Conservation (phyloP, 1,140 invertebrate genomes). For the Drosophila kepulauana region DNA sequence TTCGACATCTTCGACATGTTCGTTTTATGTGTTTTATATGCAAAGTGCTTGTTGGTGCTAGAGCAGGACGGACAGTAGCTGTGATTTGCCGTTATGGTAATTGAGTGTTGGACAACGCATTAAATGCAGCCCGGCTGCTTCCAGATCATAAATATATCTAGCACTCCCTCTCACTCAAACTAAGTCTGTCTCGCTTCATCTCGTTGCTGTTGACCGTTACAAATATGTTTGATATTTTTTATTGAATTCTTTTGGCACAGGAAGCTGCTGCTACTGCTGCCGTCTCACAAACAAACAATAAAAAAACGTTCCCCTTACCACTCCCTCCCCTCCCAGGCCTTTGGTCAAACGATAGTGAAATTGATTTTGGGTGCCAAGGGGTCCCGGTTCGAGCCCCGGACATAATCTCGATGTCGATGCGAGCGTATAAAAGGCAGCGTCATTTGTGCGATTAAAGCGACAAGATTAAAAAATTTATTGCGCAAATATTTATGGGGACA, state of each 20-base stretch:
- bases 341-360: constrained; percentile 79
- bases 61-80: constrained; percentile 49
- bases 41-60: constrained; percentile 60
- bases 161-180: not conserved
- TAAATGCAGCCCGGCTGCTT: constrained; percentile 62
- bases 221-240: constrained; percentile 80
- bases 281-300: constrained; percentile 59
- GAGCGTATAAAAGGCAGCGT: constrained; percentile 74
- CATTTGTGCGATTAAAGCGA: constrained; percentile 85
- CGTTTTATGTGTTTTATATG: constrained; percentile 82
- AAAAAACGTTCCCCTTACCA: constrained; percentile 36
- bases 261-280: constrained; percentile 59
- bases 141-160: constrained; percentile 64
- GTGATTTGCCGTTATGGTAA: constrained; percentile 74
- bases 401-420: constrained; percentile 46
- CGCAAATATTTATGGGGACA: constrained; percentile 84
- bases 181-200: not conserved
- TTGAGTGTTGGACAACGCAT: constrained; percentile 83
- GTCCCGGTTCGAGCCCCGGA: constrained; percentile 43
- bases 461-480: constrained; percentile 85
- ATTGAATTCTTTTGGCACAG: constrained; percentile 66
- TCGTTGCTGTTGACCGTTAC: constrained; percentile 56
- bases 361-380: constrained; percentile 80
- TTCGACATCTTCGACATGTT: constrained; percentile 55
- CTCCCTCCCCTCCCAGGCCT: constrained; percentile 8